phyloP scores from a whole-genome alignment of 2,113 vertebrate species.

The Corydoras sp. region DNA sequence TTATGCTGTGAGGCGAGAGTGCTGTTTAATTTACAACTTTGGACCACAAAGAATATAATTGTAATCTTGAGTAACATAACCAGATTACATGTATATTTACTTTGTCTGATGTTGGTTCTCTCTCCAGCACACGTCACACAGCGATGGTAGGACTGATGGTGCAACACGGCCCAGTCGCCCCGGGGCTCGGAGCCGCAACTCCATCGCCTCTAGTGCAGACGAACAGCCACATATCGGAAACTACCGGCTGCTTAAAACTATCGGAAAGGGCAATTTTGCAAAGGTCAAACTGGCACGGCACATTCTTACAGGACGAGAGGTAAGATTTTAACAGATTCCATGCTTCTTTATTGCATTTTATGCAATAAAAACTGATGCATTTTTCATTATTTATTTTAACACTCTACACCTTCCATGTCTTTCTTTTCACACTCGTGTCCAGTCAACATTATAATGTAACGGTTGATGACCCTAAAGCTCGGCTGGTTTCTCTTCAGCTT shows the following conservation, averaged over 20 bases:
- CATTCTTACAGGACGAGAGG: slow-evolving; percentile 84
- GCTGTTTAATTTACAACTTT: too few relatives aligned
- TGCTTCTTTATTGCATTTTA: too few relatives aligned
- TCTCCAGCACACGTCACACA: slow-evolving; percentile 76
- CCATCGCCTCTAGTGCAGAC: slow-evolving; percentile 77
- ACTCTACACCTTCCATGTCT: too few relatives aligned
- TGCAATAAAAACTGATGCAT: too few relatives aligned
- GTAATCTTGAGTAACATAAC: too few relatives aligned
- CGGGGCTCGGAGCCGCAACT: slow-evolving; percentile 78
- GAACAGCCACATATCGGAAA: slow-evolving; percentile 82
- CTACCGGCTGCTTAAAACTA: slow-evolving; percentile 83
- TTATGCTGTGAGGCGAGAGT: too few relatives aligned
- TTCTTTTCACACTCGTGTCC: background rate
- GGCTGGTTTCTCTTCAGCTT: too few relatives aligned
- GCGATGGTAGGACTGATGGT: slow-evolving; percentile 76
- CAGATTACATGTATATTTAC: too few relatives aligned
- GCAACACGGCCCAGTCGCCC: slow-evolving; percentile 71
- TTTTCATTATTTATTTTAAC: background rate
- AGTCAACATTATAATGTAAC: too few relatives aligned
- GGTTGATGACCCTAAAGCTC: too few relatives aligned
- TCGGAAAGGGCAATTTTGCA: slow-evolving; percentile 86
- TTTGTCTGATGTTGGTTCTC: background rate
- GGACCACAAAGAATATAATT: too few relatives aligned
- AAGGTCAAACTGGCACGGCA: slow-evolving; percentile 84
- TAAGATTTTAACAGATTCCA: slow-evolving; percentile 47